Evolutionary conservation across 1,140 invertebrate species (phyloP).

Genomic region (Cydia splendana): DNA sequence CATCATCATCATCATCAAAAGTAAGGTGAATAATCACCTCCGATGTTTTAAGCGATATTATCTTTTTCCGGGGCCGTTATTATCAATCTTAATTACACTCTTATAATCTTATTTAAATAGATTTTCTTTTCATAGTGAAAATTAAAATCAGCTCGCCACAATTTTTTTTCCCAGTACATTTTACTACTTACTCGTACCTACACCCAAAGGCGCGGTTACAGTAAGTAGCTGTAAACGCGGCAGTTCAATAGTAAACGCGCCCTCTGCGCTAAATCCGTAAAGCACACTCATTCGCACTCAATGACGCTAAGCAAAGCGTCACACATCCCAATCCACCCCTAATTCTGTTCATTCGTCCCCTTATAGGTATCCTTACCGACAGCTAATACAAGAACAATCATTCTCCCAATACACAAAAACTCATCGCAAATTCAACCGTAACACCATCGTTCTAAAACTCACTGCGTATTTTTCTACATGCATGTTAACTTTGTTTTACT

Average conservation of each 20-base stretch:
- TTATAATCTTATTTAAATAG: too few relatives aligned
- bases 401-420: background rate
- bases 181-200: too few relatives aligned
- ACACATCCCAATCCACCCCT: constrained; percentile 12
- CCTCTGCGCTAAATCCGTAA: background rate
- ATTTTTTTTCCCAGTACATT: too few relatives aligned
- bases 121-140: too few relatives aligned
- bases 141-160: too few relatives aligned
- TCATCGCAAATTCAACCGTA: background rate
- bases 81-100: too few relatives aligned
- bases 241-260: background rate
- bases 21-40: too few relatives aligned
- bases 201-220: too few relatives aligned
- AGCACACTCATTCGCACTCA: constrained; percentile 14
- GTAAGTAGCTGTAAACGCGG: too few relatives aligned
- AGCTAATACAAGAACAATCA: background rate
- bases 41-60: too few relatives aligned
- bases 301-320: constrained; percentile 15
- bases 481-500: background rate
- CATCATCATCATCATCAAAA: too few relatives aligned
- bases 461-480: background rate
- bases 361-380: constrained; percentile 1
- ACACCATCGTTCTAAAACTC: background rate
- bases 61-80: too few relatives aligned
- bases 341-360: constrained; percentile 2